Percentiles rank a stretch among this genome's conserved stretches.
Conservation (phyloP, 2,888 invertebrate genomes). For the Hylaea fasciaria region DNA sequence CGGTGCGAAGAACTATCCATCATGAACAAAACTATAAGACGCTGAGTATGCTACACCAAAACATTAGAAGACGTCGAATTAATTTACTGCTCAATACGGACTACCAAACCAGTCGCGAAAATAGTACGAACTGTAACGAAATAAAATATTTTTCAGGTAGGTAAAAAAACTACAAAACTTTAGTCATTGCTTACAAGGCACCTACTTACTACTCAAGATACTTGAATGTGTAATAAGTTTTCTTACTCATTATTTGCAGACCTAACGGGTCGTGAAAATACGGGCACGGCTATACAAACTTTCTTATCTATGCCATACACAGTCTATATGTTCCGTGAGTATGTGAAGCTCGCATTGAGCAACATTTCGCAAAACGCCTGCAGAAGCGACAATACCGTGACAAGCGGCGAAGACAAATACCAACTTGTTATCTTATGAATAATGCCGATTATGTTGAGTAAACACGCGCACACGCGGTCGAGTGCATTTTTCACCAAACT, state of each 20-base stretch:
- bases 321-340: constrained; percentile 55
- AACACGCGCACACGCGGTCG: constrained; percentile 74
- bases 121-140: too few species aligned
- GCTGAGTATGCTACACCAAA: too few species aligned
- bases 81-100: too few species aligned
- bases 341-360: constrained; percentile 67
- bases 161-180: too few species aligned
- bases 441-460: constrained; percentile 82
- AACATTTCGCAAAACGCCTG: constrained; percentile 80
- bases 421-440: constrained; percentile 82
- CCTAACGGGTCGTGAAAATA: constrained; percentile 38
- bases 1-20: too few species aligned
- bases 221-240: constrained; percentile 20
- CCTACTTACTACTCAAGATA: background rate
- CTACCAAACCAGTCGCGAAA: too few species aligned
- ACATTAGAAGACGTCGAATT: too few species aligned
- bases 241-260: constrained; percentile 39
- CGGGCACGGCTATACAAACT: constrained; percentile 55
- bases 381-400: constrained; percentile 74
- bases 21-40: too few species aligned
- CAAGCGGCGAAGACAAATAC: constrained; percentile 80
- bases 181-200: background rate
- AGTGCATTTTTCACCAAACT: constrained; percentile 78
- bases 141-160: too few species aligned
- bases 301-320: constrained; percentile 59